Conservation (phyloP, 2,888 invertebrate genomes). For the Spodoptera littoralis region DNA sequence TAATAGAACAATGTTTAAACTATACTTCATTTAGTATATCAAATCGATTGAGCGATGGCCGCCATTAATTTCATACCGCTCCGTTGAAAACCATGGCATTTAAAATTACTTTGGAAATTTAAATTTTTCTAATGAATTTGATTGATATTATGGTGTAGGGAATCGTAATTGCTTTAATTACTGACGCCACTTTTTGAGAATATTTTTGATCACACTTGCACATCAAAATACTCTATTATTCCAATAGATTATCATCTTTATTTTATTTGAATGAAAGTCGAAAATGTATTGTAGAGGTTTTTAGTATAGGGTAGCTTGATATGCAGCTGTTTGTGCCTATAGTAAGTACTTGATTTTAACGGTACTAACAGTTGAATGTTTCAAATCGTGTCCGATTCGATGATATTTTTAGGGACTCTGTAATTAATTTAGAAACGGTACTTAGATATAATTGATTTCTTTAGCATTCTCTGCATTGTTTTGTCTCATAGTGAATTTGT, state of each 20-base stretch:
- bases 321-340: background rate
- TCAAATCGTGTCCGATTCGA: background rate
- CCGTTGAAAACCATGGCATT: constrained; percentile 51
- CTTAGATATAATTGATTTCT: too few relatives aligned
- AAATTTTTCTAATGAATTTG: constrained; percentile 49
- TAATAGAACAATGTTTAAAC: constrained; percentile 44
- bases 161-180: constrained; percentile 51
- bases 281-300: too few relatives aligned
- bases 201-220: background rate
- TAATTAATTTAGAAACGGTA: too few relatives aligned
- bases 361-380: constrained; percentile 6
- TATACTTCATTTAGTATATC: constrained; percentile 38
- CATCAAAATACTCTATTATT: too few relatives aligned
- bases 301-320: too few relatives aligned
- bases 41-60: constrained; percentile 47
- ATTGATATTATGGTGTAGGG: constrained; percentile 51
- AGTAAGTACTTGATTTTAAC: constrained; percentile 10
- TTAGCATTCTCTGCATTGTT: too few relatives aligned
- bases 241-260: too few relatives aligned
- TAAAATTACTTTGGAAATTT: constrained; percentile 53
- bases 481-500: too few relatives aligned
- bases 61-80: constrained; percentile 49
- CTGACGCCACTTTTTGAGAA: constrained; percentile 42
- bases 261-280: too few relatives aligned
- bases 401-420: background rate